Base-by-base conservation (phyloP, 2,797 vertebrate genomes). In the Pterois miles region DNA sequence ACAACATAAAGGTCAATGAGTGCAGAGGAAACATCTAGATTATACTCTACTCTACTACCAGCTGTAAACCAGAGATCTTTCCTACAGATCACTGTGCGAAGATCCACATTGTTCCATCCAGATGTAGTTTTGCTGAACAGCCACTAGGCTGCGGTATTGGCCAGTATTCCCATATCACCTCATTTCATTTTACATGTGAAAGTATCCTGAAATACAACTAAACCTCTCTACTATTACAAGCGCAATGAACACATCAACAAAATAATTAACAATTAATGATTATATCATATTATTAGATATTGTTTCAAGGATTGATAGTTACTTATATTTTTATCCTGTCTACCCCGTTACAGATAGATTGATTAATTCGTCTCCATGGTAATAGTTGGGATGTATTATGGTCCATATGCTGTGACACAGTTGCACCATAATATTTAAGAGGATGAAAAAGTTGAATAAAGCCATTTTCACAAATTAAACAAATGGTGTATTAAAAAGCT, bases 101-200 rank as follows among this genome's bases (percentile, higher is more conserved):
- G 31, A 56, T 46, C 74, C 16, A 54, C 38, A 13, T 14, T 38
- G 33, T 59, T 71, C 10, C 43, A 69, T 31, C 33, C 50, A 40
- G 27, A 14, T 78, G 88, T 66, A 86, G 46, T 77, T 77, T 23
- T 27, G 2, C 6, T 59, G 13, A 81, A 38, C 5, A 9, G 25
- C 93, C 94, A 95, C 90, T 63, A 91, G 94, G 86, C 65, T 43
- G 88, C 89, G 90, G 90, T 76, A 79, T 83, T 78, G 50, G 1
- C 31, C 79, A 81, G 27, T 54, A 46, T 71, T 76, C n/a, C 10
- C 8, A 59, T 18, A 16, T 4, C 11, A 8, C 62, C n/a, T 43
- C 25, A 20, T 56, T 62, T 50, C 4, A 67, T 58, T 60, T 53
- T 25, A 65, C 2, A 59, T 14, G 1, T 13, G 4, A 31, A 36